Evolutionary conservation across 53 echinoderm and acorn worm species (phyloP).

Genomic region (Stichopus horrens): DNA sequence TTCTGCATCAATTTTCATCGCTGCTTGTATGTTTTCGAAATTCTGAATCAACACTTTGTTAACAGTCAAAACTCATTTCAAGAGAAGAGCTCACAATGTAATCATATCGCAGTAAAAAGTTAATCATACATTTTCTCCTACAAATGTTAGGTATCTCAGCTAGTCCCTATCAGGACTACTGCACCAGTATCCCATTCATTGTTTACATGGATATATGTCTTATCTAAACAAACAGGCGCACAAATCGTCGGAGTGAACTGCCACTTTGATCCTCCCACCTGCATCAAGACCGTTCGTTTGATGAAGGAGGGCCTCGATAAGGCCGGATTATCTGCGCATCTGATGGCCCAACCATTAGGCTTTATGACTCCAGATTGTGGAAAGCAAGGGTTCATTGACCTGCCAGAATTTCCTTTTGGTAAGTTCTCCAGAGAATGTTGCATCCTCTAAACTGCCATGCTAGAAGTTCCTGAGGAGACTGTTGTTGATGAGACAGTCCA

Average conservation of each 20-base stretch:
- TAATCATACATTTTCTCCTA: too few relatives aligned
- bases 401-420: slow-evolving; percentile 97
- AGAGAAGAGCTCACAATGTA: too few relatives aligned
- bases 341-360: slow-evolving; percentile 80
- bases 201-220: too few relatives aligned
- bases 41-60: too few relatives aligned
- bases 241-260: slow-evolving; percentile 89
- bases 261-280: slow-evolving; percentile 79
- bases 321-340: slow-evolving; percentile 70
- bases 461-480: background rate
- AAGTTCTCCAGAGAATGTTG: slow-evolving; percentile 34
- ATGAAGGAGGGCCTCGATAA: slow-evolving; percentile 83
- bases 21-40: too few relatives aligned
- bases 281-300: slow-evolving; percentile 58
- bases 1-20: too few relatives aligned
- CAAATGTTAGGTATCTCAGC: too few relatives aligned
- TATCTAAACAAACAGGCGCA: slow-evolving; percentile 53
- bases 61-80: too few relatives aligned
- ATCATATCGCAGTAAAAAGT: too few relatives aligned
- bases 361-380: slow-evolving; percentile 72
- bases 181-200: too few relatives aligned
- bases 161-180: too few relatives aligned
- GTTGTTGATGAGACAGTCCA: too few relatives aligned
- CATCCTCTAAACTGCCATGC: background rate
- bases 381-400: slow-evolving; percentile 93